Evolutionary conservation across 1,140 invertebrate genomes (phyloP), one percentile per base, ranked within the genome.

Genomic region (Platyura marginata): DNA sequence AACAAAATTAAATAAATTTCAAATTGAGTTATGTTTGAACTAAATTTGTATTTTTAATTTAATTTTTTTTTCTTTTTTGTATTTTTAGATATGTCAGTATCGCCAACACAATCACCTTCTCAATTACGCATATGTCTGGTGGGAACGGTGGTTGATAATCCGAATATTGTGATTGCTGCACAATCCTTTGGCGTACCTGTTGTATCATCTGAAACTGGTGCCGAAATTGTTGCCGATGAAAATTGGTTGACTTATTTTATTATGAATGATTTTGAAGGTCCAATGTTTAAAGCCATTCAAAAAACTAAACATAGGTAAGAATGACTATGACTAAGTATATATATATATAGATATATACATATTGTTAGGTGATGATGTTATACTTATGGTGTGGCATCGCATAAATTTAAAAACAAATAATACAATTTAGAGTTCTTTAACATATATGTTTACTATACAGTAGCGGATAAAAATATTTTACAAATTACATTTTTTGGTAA

Each of bases 161-260:
- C 62, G 40, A 55, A 57, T 35, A 61, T 72, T 36, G 56, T 65
- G 47, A 61, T 57, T 47, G 70, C 70, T 49, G 74, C 75, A 41
- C 66, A 76, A 50, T 67, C 65, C 48, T 78, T 79, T 57, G 67
- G 62, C 43, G 62, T 78, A 43, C 72, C 75, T 46, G 67, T 80
- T 47, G 58, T 78, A 19, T 66, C 64, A 44, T 79, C 75, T 33
- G 62, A 70, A 50, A 71, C 66, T 48, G 75, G 74, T 19, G 46
- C 62, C 49, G 74, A 78, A 53, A 68, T 68, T 55, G 41, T 70
- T 36, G 62, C 66, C 6, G 72, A 75, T 48, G 65, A 61, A 34
- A 56, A 60, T 9, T 72, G 68, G 60, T 73, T 72, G 45, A 82
- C 77, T 33, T 71, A 78, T 49, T 86, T 78, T 62, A 65, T 86